These are phyloP conservation scores for Lethocerus indicus DNA, from an alignment of 1,140 invertebrate genomes.

Conservation along the genomic window DNA sequence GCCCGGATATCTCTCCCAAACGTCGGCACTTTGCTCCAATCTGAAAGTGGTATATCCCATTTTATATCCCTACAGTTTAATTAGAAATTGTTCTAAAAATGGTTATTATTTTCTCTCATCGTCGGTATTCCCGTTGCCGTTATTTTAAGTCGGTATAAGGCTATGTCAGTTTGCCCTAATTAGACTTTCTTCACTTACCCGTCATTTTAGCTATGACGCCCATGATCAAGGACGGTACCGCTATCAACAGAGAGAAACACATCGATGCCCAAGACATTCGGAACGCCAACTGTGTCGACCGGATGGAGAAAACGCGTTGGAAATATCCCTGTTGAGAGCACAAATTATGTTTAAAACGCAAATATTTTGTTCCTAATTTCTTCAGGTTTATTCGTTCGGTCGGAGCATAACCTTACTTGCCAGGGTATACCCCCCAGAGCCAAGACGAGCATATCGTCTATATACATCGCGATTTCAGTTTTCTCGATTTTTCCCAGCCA, in stretches of 20 bases:
- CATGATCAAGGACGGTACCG: slow-evolving; percentile 54
- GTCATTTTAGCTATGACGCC: slow-evolving; percentile 44
- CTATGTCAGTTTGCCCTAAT: no score
- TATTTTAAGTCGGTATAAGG: neutral
- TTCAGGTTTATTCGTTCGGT: no score
- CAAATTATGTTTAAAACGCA: slow-evolving; percentile 2
- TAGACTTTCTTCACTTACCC: slow-evolving; percentile 2
- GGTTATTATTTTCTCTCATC: neutral
- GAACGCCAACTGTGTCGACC: slow-evolving; percentile 46
- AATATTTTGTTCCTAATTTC: no score
- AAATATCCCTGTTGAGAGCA: slow-evolving; percentile 49
- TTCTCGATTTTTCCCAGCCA: slow-evolving; percentile 46
- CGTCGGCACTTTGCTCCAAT: slow-evolving; percentile 37
- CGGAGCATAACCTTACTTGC: slow-evolving; percentile 48
- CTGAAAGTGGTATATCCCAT: slow-evolving; percentile 21
- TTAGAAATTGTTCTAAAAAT: neutral
- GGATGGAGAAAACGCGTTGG: slow-evolving; percentile 63
- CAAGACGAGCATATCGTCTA: slow-evolving; percentile 51
- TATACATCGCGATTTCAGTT: slow-evolving; percentile 39
- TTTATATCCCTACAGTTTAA: neutral
- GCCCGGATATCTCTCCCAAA: slow-evolving; percentile 27
- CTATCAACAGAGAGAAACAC: slow-evolving; percentile 54
- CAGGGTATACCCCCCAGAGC: slow-evolving; percentile 72
- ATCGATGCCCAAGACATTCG: slow-evolving; percentile 55
- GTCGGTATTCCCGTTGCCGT: neutral